Conservation (phyloP, 2,113 vertebrate genomes). For the Pungitius pungitius region DNA sequence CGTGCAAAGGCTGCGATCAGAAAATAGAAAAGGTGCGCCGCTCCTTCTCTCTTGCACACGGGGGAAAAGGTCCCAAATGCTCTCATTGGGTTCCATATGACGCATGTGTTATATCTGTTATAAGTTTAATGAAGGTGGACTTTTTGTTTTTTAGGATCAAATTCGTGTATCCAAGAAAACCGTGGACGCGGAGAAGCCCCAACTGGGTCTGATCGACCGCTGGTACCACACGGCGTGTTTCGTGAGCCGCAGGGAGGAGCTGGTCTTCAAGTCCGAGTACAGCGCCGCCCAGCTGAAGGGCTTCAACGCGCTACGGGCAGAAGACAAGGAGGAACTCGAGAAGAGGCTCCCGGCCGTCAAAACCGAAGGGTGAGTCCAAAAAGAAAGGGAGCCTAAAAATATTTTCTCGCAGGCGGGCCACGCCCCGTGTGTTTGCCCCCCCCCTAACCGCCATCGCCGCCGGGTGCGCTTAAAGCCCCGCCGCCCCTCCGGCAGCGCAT, state of each 20-base stretch:
- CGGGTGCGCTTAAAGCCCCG: constrained; percentile 11
- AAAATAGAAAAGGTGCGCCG: constrained; percentile 94
- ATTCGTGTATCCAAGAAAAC: constrained; percentile 96
- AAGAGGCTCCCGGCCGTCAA: constrained; percentile 89
- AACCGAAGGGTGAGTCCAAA: constrained; percentile 85
- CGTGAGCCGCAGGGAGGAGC: constrained; percentile 86
- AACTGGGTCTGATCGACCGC: constrained; percentile 96
- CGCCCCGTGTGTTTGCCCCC: no score
- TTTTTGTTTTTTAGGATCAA: constrained; percentile 83
- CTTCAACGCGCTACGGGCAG: constrained; percentile 84
- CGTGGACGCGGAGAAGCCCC: constrained; percentile 92
- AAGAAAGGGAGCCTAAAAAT: no score
- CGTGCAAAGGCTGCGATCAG: constrained; percentile 93
- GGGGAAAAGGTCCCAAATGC: neutral
- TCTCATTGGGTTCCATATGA: no score
- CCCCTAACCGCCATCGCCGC: constrained; percentile 1
- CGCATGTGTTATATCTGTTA: neutral
- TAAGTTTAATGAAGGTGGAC: neutral
- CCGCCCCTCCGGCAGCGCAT: constrained; percentile 63
- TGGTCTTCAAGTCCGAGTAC: constrained; percentile 88
- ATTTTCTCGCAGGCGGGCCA: no score
- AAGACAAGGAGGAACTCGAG: constrained; percentile 91
- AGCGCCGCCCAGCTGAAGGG: constrained; percentile 89
- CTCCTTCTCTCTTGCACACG: neutral
- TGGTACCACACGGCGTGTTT: constrained; percentile 97